Evolutionary conservation across 1,140 invertebrate genomes (phyloP).

Genomic region (Ceratosolen fusciceps): DNA sequence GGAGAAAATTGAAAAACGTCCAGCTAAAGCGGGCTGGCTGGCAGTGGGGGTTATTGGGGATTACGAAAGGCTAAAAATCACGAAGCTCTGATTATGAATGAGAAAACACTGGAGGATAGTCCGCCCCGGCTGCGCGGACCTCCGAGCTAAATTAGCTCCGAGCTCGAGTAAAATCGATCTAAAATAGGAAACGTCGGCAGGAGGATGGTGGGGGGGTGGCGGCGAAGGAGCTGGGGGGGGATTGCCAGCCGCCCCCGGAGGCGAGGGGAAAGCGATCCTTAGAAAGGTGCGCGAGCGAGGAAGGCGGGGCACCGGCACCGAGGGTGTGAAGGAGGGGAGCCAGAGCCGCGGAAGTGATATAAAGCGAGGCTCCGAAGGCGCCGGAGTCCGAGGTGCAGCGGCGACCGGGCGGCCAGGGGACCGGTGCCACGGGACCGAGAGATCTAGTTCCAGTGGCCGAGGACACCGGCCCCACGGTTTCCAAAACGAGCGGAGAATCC

Average conservation of each 20-base stretch:
- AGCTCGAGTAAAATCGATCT: slow-evolving; percentile 2
- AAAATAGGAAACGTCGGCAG: not conserved
- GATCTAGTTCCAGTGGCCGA: not conserved
- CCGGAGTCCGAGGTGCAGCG: slow-evolving; percentile 24
- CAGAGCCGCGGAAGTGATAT: slow-evolving; percentile 68
- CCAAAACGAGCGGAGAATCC: too few species aligned
- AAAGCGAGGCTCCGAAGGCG: slow-evolving; percentile 58
- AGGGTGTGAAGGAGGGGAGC: slow-evolving; percentile 53
- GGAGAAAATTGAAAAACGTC: too few species aligned
- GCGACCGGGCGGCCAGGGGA: slow-evolving; percentile 6
- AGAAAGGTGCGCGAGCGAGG: slow-evolving; percentile 49
- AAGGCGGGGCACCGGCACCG: slow-evolving; percentile 52
- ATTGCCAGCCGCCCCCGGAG: too few species aligned
- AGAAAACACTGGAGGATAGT: not conserved
- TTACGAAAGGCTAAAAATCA: too few species aligned
- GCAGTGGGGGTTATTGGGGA: too few species aligned
- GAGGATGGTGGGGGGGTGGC: not conserved
- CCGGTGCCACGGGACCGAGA: not conserved
- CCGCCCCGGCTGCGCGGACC: not conserved
- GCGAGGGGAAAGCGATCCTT: slow-evolving; percentile 13
- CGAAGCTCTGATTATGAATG: not conserved
- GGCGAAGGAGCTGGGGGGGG: too few species aligned
- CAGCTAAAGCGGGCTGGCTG: too few species aligned
- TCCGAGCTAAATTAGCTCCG: too few species aligned
- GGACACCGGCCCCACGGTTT: not conserved